A percentile compares a stretch with the other conserved stretches of the same genome.
Evolutionary conservation across 2,113 vertebrate species (phyloP).

Genomic region (Embiotoca jacksoni): DNA sequence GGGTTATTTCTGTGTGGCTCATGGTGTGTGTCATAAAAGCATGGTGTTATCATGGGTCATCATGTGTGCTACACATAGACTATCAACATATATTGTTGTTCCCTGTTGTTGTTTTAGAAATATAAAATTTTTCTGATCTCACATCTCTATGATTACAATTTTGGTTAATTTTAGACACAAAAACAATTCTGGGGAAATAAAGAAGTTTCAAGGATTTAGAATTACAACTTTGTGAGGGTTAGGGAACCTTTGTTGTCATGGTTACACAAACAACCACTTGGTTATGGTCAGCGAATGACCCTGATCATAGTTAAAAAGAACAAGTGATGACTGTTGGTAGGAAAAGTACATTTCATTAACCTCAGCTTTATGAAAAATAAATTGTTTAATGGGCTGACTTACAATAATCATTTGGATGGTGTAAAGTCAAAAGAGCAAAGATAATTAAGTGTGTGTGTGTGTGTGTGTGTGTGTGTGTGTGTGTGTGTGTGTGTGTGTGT

Average conservation of each 20-base stretch:
- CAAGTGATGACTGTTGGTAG: not conserved
- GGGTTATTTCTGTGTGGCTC: not conserved
- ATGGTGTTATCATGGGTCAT: not conserved
- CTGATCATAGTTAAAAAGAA: not conserved
- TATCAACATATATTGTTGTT: not conserved
- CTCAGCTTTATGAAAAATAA: not conserved
- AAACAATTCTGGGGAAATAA: too few species aligned
- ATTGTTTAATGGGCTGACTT: not conserved
- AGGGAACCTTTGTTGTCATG: not conserved
- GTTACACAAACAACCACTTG: constrained; percentile 3
- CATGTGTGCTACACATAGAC: not conserved
- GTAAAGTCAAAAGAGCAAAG: not conserved
- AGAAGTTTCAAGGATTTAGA: too few species aligned
- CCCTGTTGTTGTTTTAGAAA: too few species aligned
- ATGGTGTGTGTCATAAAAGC: not conserved
- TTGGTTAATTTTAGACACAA: too few species aligned
- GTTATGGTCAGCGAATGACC: not conserved
- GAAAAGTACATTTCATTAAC: not conserved
- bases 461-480: not conserved
- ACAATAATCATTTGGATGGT: not conserved
- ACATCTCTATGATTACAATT: not conserved
- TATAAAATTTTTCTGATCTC: not conserved
- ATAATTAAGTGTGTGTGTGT: not conserved
- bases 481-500: too few species aligned
- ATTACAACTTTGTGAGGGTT: not conserved